A percentile compares a stretch with the other conserved stretches of the same genome.
Conservation (phyloP, 2,113 vertebrate species). For the Anser brachyrhynchus region DNA sequence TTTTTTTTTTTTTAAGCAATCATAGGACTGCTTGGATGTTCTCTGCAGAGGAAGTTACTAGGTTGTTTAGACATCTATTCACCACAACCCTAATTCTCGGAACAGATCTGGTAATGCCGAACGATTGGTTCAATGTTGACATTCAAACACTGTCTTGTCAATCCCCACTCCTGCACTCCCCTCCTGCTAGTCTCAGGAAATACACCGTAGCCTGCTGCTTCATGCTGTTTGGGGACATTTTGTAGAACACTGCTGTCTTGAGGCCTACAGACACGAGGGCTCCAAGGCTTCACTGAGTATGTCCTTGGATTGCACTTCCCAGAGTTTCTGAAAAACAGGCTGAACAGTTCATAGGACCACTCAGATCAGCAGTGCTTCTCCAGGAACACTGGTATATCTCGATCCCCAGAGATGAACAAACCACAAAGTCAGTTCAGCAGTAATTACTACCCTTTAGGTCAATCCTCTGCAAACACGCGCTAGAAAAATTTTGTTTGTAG, state of each 20-base stretch:
- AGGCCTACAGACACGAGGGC: background rate
- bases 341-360: background rate
- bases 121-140: background rate
- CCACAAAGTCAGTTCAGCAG: background rate
- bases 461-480: background rate
- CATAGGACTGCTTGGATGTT: background rate
- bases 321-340: background rate
- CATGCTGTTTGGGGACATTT: background rate
- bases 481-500: background rate
- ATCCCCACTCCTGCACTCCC: background rate
- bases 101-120: background rate
- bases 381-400: background rate
- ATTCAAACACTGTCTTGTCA: background rate
- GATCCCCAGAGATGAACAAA: background rate
- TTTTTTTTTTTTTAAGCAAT: background rate
- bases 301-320: background rate
- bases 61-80: background rate
- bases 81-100: background rate
- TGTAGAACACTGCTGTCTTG: background rate
- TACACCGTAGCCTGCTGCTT: background rate
- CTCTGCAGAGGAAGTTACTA: background rate
- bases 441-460: background rate
- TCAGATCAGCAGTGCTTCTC: background rate
- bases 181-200: background rate
- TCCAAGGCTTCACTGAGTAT: background rate